Evolutionary conservation across 2,113 vertebrate species (phyloP), one percentile per base, ranked within the genome.

Genomic region (Emydura subglobosa): DNA sequence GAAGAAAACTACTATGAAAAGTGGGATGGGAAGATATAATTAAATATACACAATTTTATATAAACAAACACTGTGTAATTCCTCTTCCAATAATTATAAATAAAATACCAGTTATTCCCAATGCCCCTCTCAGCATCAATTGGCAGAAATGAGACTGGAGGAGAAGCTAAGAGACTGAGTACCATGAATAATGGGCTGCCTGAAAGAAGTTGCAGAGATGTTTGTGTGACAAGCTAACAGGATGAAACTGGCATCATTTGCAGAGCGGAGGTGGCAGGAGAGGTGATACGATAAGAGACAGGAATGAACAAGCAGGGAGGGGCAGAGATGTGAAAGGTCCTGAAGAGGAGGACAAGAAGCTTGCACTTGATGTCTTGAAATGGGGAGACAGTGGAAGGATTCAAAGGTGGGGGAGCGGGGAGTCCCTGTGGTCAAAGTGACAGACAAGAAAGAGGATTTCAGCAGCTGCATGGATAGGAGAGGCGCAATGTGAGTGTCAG

Each of bases 191-290:
- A 88, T 83, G 95, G 55, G 54, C 79, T 89, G n/a, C 91, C 87
- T 59, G 54, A 68, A 94, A 92, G 86, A 79, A 31, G 31, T 27
- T 49, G 49, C 29, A 12, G 27, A 31, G 27, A 10, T 7, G 31
- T 51, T 47, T 50, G 47, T 34, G 47, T 8, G 4, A n/a, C 29
- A 79, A 79, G 16, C 49, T 21, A 27, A 16, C 86, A 90, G 91
- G 95, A 81, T 34, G 34, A 72, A 84, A 85, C 10, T 89, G 91
- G 90, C 94, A 94, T 80, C 91, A 42, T 65, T 79, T 90, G 17
- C 6, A 3, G 14, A 68, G 90, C 79, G 55, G 27, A 49, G 92
- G 74, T 81, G 87, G 78, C 91, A 90, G 91, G 6, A 76, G 92
- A 91, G 91, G 82, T 93, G 7, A 29, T 91, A 59, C 0, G 29